phyloP scores from a whole-genome alignment of 2,113 vertebrate species.

The Mustelus asterias region DNA sequence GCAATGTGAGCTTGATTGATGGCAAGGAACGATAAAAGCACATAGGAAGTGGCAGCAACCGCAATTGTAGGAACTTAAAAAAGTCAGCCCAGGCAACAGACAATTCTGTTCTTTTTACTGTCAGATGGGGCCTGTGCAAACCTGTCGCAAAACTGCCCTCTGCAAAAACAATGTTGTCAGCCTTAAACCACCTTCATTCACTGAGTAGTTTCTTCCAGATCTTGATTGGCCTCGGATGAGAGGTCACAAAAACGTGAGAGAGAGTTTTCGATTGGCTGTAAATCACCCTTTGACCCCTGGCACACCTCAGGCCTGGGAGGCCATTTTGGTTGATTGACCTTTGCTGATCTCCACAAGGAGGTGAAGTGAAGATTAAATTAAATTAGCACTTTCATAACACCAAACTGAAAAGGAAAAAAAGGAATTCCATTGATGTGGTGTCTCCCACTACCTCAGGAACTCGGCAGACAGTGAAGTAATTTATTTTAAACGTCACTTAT shows the following conservation, averaged over 20 bases:
- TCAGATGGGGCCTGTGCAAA: too few species aligned
- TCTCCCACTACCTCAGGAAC: too few species aligned
- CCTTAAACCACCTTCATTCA: neutral
- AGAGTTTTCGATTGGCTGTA: neutral
- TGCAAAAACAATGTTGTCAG: too few species aligned
- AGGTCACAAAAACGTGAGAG: neutral
- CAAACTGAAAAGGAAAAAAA: too few species aligned
- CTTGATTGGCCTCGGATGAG: neutral
- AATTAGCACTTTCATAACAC: too few species aligned
- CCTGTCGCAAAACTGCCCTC: neutral
- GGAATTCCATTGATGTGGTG: too few species aligned
- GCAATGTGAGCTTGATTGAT: neutral
- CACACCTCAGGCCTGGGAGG: neutral
- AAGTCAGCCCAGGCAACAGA: neutral
- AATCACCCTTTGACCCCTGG: neutral
- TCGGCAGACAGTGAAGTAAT: too few species aligned
- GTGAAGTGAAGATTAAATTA: neutral
- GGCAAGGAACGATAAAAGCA: neutral
- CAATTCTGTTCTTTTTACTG: neutral
- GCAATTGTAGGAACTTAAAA: neutral
- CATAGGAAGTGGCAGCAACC: neutral
- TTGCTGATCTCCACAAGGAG: neutral
- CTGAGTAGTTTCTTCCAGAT: neutral
- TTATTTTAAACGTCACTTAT: too few species aligned
- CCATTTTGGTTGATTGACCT: neutral